Evolutionary conservation across 2,888 invertebrate species (phyloP), one percentile per base, ranked within the genome.

Genomic region (Cylloceria caligata): DNA sequence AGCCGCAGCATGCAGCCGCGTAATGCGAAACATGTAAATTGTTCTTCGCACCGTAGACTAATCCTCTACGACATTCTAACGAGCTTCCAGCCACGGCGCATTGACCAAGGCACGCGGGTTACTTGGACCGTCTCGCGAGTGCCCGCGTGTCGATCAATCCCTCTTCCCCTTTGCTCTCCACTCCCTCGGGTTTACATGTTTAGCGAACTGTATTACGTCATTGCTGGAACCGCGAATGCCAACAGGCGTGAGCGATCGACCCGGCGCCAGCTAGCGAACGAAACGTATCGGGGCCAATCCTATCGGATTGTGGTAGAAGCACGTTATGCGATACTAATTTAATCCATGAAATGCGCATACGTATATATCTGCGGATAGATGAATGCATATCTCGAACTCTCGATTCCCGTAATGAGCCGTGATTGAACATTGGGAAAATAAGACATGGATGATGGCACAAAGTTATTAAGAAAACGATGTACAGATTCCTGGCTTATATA

Each of bases 11-110:
- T 85, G 84, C 87, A 78, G 75, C 79, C 62, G 76, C 74, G 87
- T 83, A 85, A 86, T 83, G 81, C 84, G 79, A 77, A 74, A 85
- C 86, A 87, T 87, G 88, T 86, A 88, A 88, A 88, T 88, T 87
- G 88, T 88, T 88, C 87, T 88, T 88, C 88, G 88, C 88, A 55
- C 78, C 76, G 79, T 78, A 78, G 80, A 80, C 86, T 78, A 88
- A 87, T 82, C 85, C 83, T 84, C 86, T 84, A 81, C 83, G 82
- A 86, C 83, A 87, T 86, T 86, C 84, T 86, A 88, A 87, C 86
- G 86, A 88, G 87, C 80, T 84, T 87, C 78, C 85, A 73, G 83
- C 68, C 65, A 75, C 71, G 79, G 64, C 60, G 74, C 84, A 87
- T 86, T 84, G 81, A 84, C 79, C 84, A 82, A 85, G 83, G 71